A percentile compares a stretch with the other conserved stretches of the same genome.
phyloP scores from a whole-genome alignment of 92 coral and sea anemone species.

The Heteractis magnifica region DNA sequence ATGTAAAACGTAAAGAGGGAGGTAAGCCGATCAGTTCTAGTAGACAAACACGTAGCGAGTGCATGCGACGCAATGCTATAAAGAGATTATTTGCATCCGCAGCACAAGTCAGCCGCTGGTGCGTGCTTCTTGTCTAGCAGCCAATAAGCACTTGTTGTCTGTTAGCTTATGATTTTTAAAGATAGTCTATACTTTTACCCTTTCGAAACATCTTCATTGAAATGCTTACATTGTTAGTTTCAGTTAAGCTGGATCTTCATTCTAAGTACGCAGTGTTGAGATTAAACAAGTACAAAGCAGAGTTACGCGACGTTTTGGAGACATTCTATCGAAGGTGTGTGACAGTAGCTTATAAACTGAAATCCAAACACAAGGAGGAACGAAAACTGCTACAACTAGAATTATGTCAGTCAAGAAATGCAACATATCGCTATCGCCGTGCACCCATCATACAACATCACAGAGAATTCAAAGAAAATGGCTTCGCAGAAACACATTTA shows the following conservation, averaged over 20 bases:
- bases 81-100: background rate
- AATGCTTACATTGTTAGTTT: background rate
- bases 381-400: background rate
- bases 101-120: too few relatives aligned
- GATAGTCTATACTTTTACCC: too few relatives aligned
- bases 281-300: constrained; percentile 3
- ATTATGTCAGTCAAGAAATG: background rate
- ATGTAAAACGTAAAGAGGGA: background rate
- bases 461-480: constrained; percentile 23
- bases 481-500: constrained; percentile 5
- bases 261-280: background rate
- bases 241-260: background rate
- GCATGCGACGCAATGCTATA: too few relatives aligned
- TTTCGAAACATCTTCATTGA: background rate
- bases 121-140: too few relatives aligned
- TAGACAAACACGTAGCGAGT: too few relatives aligned
- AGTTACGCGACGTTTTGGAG: constrained; percentile 13
- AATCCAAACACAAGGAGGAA: constrained; percentile 20
- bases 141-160: too few relatives aligned
- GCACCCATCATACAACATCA: constrained; percentile 20
- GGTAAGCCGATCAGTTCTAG: background rate
- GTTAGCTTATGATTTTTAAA: too few relatives aligned
- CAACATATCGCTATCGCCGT: background rate
- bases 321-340: constrained; percentile 15
- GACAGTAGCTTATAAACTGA: background rate